Conservation (phyloP, 2,888 invertebrate genomes). For the Sepiola atlantica region DNA sequence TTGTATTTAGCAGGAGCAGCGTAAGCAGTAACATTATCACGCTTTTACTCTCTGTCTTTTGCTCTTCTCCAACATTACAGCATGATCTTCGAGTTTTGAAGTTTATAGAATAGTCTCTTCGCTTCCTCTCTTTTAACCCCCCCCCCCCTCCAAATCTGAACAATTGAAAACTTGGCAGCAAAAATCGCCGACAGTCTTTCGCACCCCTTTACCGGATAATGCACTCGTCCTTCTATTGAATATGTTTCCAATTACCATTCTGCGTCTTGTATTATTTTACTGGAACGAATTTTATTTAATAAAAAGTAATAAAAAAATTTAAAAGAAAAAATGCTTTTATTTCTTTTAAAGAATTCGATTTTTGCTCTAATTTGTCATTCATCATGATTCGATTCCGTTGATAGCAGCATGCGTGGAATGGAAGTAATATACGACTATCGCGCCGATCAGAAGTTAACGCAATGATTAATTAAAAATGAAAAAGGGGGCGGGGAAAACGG, state of each 20-base stretch:
- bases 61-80: too few species aligned
- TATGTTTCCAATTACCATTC: background rate
- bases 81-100: too few species aligned
- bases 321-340: background rate
- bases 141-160: background rate
- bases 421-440: slow-evolving; percentile 6
- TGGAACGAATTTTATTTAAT: background rate
- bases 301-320: background rate
- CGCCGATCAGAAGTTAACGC: slow-evolving; percentile 1
- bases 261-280: background rate
- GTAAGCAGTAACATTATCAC: too few species aligned
- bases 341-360: slow-evolving; percentile 11
- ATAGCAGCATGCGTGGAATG: slow-evolving; percentile 15
- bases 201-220: background rate
- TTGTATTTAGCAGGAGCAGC: too few species aligned
- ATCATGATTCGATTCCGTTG: slow-evolving; percentile 8
- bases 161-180: background rate
- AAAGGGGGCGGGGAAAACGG: background rate
- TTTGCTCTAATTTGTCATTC: background rate
- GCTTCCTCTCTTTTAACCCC: too few species aligned
- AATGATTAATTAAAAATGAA: background rate
- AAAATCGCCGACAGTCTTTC: background rate
- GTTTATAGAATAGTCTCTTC: too few species aligned
- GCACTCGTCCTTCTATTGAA: background rate
- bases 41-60: too few species aligned